phyloP scores from a whole-genome alignment of 2,113 vertebrate genomes.

The Centropus bengalensis region DNA sequence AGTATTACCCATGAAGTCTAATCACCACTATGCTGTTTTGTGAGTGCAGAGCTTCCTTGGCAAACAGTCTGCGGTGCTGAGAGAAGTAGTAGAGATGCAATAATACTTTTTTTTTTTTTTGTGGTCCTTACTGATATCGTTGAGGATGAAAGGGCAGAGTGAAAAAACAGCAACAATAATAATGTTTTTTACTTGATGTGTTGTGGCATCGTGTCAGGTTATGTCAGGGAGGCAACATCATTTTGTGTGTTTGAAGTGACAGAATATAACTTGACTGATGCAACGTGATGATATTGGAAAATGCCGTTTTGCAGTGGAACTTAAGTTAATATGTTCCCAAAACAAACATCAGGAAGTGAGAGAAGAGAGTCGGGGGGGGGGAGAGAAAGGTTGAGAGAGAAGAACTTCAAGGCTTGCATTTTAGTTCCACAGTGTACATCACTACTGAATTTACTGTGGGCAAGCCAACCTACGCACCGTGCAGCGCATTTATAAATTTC shows the following conservation, averaged over 20 bases:
- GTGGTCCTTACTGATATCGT: background rate
- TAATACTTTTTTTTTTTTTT: background rate
- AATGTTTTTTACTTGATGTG: conserved; percentile 9
- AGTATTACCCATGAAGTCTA: rapidly evolving
- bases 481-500: background rate
- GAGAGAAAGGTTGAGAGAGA: background rate
- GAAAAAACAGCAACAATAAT: conserved; percentile 13
- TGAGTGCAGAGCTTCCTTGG: background rate
- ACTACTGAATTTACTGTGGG: conserved; percentile 14
- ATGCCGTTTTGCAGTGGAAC: background rate
- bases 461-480: conserved; percentile 2
- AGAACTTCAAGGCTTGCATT: background rate
- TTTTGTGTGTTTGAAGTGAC: conserved; percentile 25
- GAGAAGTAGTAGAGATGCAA: background rate
- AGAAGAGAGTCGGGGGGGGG: rapidly evolving
- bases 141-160: background rate
- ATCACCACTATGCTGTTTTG: rapidly evolving
- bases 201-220: background rate
- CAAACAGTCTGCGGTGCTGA: rapidly evolving
- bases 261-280: conserved; percentile 26
- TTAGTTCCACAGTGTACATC: background rate
- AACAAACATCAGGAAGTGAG: background rate
- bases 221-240: conserved; percentile 35
- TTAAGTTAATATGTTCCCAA: background rate
- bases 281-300: conserved; percentile 18